Evolutionary conservation across 1,140 invertebrate species (phyloP).

Genomic region (Antheraea mylitta): DNA sequence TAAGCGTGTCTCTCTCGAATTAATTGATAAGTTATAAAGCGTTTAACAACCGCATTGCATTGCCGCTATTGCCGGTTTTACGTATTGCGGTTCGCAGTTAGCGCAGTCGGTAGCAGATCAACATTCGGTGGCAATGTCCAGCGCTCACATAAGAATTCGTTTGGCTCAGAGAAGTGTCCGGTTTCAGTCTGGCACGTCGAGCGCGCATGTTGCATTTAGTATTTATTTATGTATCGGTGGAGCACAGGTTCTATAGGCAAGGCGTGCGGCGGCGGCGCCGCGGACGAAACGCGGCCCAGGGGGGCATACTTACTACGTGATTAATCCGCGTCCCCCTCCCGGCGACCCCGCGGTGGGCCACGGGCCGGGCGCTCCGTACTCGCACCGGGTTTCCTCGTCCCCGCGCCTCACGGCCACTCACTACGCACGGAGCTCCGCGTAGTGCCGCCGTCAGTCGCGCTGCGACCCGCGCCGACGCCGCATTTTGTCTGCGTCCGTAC

Average conservation of each 20-base stretch:
- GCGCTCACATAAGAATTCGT: conserved; percentile 69
- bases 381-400: conserved; percentile 73
- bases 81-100: conserved; percentile 41
- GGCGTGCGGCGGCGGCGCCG: conserved; percentile 42
- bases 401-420: conserved; percentile 75
- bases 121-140: conserved; percentile 66
- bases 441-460: conserved; percentile 71
- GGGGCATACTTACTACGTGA: conserved; percentile 76
- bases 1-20: not conserved
- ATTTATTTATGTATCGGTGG: conserved; percentile 73
- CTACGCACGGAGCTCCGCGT: conserved; percentile 71
- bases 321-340: conserved; percentile 62
- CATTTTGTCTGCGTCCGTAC: conserved; percentile 34
- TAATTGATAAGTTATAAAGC: conserved; percentile 30
- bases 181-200: conserved; percentile 73
- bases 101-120: conserved; percentile 36
- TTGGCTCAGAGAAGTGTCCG: conserved; percentile 73
- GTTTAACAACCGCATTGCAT: conserved; percentile 41
- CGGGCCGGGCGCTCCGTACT: conserved; percentile 61
- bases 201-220: conserved; percentile 66
- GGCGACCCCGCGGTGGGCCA: conserved; percentile 38
- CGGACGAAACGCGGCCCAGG: conserved; percentile 45
- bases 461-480: conserved; percentile 67
- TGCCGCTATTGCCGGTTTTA: conserved; percentile 29
- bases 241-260: conserved; percentile 64